These are phyloP conservation scores for Centropristis striata DNA, from an alignment of 2,113 vertebrate genomes.

Conservation along the genomic window DNA sequence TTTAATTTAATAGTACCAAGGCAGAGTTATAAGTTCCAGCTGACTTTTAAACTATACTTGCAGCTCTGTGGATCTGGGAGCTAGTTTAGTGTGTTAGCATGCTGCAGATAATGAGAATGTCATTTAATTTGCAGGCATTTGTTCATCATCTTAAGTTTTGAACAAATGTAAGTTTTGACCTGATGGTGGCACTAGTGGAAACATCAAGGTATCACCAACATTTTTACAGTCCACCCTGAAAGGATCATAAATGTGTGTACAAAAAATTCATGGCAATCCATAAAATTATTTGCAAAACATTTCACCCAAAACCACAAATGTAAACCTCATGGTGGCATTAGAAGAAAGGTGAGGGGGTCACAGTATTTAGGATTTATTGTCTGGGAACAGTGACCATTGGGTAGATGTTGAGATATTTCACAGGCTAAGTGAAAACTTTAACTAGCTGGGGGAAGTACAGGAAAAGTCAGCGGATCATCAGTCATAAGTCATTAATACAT, in stretches of 20 bases:
- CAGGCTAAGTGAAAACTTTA: too few species aligned
- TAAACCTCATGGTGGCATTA: background rate
- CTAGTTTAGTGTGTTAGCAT: background rate
- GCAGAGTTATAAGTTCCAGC: background rate
- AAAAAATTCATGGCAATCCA: too few species aligned
- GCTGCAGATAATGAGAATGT: too few species aligned
- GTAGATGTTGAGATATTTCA: background rate
- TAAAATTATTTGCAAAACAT: background rate
- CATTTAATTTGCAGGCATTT: background rate
- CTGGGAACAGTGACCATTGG: background rate
- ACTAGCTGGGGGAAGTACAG: background rate
- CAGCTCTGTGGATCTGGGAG: background rate
- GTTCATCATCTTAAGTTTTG: background rate
- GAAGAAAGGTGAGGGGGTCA: background rate
- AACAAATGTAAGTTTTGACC: background rate
- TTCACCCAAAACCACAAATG: background rate
- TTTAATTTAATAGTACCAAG: background rate
- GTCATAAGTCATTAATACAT: background rate
- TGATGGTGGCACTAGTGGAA: background rate
- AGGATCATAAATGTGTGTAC: background rate
- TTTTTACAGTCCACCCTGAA: background rate
- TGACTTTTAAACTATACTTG: background rate
- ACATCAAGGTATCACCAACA: background rate
- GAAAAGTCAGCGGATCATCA: background rate
- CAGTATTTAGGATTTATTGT: background rate